Percentiles rank a stretch among this genome's conserved stretches.
These are phyloP conservation scores for Ganaspis brasiliensis DNA, from an alignment of 2,888 invertebrate genomes.

Conservation along the genomic window DNA sequence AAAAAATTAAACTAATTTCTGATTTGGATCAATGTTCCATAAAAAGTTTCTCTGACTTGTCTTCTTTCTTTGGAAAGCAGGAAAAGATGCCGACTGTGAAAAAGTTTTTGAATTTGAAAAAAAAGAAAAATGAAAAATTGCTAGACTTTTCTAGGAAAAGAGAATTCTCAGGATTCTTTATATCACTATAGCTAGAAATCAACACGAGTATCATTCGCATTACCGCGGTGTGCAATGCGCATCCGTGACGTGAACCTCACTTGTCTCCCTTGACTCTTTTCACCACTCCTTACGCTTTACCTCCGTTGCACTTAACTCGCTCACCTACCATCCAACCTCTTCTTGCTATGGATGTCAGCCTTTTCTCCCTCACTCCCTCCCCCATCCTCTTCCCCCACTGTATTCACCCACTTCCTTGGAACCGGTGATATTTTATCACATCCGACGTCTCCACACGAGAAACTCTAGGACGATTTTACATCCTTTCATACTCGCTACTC, in stretches of 20 bases:
- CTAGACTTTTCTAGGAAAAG: not conserved
- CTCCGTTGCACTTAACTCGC: conserved; percentile 45
- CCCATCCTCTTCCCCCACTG: not conserved
- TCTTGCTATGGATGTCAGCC: conserved; percentile 33
- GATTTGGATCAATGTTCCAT: no score
- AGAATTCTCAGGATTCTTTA: conserved; percentile 6
- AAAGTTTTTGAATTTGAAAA: not conserved
- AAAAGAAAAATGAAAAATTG: conserved; percentile 6
- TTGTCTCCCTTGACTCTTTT: conserved; percentile 32
- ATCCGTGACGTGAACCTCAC: conserved; percentile 25
- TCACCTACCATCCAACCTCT: conserved; percentile 39
- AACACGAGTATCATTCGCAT: conserved; percentile 28
- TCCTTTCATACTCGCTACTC: conserved; percentile 25
- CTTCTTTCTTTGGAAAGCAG: no score
- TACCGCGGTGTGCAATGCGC: conserved; percentile 36
- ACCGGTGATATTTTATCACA: conserved; percentile 39
- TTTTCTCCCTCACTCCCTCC: not conserved
- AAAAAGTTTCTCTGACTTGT: no score
- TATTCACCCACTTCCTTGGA: conserved; percentile 15
- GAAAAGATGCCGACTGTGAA: not conserved
- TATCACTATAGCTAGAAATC: conserved; percentile 22
- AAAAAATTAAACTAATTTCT: no score
- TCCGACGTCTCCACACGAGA: conserved; percentile 35
- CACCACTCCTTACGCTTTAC: conserved; percentile 35
- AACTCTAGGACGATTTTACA: conserved; percentile 37